Base-by-base conservation (phyloP, 2,113 vertebrate species). In the Odobenus rosmarus region DNA sequence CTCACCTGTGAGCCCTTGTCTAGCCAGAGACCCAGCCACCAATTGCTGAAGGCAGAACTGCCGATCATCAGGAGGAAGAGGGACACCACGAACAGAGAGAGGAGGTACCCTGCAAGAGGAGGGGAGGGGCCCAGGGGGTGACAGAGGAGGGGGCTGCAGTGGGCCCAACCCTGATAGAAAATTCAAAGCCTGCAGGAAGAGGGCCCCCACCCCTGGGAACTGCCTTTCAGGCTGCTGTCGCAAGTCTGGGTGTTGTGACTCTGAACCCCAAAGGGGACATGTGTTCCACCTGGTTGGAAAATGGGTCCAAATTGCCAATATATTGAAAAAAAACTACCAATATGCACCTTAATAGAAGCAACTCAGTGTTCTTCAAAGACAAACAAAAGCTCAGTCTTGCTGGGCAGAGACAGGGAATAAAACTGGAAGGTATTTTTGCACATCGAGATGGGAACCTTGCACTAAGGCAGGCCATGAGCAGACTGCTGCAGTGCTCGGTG, bases 1-100 rank as follows among this genome's bases (percentile, higher is more conserved):
- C 97, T 98, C 98, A 99, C 99, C 99, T 99, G 98, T 10, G 98
- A 97, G 21, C 99, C 98, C 62, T 99, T 94, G 24, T 98, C 97
- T 80, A 99, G 72, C 99, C 99, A 99, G 93, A 97, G 97, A 90
- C 99, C 99, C 94, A 99, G 97, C 99, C 99, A 99, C 99, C 99
- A 99, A 98, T 94, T 99, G 95, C 99, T 99, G 97, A 99, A 99
- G 49, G 98, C 98, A 3, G 98, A 99, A 89, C 96, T 98, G 93
- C 99, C 99, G 1, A 99, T 98, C 96, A 98, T 98, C 84, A 99
- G 82, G 55, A 98, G 33, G 71, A 99, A 98, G 71, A 98, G 93
- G 4, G 98, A 55, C 24, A 98, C 1, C 3, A 92, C 49, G 53
- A 98, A 62, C 61, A 98, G 88, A 53, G 96, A 84, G 16, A 99